phyloP scores from a whole-genome alignment of 1,140 invertebrate genomes.

The Daktulosphaira vitifoliae region DNA sequence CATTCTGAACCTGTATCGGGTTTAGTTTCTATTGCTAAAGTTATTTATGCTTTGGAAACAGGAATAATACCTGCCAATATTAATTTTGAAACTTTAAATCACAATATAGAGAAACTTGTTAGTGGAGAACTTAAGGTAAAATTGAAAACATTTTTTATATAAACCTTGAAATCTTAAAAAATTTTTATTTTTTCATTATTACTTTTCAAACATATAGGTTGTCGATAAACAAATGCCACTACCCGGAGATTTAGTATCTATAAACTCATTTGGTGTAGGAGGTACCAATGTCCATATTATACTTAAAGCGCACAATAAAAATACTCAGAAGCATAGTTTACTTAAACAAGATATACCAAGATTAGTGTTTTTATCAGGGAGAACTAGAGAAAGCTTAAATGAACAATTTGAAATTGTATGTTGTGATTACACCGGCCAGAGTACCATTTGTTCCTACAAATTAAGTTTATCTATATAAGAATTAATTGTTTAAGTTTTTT shows the following conservation, averaged over 20 bases:
- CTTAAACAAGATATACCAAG: conserved; percentile 38
- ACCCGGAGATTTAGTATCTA: conserved; percentile 45
- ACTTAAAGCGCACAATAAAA: conserved; percentile 41
- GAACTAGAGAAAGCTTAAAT: conserved; percentile 34
- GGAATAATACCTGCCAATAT: conserved; percentile 40
- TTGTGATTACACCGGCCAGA: not conserved
- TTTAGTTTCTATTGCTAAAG: conserved; percentile 53
- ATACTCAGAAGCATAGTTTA: not conserved
- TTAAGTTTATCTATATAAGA: too few species aligned
- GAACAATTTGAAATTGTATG: conserved; percentile 30
- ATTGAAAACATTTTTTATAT: not conserved
- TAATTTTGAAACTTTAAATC: conserved; percentile 39
- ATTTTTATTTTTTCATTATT: not conserved
- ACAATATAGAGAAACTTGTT: conserved; percentile 50
- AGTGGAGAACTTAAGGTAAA: conserved; percentile 44
- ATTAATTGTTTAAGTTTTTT: too few species aligned
- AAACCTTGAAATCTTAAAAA: too few species aligned
- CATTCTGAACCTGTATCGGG: conserved; percentile 62
- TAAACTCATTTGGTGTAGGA: conserved; percentile 59
- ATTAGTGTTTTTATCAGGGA: conserved; percentile 37
- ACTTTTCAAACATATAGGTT: conserved; percentile 41
- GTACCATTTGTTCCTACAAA: too few species aligned
- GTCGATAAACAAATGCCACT: conserved; percentile 48
- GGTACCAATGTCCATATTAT: conserved; percentile 56
- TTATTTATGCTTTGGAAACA: conserved; percentile 37